Evolutionary conservation across 2,113 vertebrate genomes (phyloP).

Genomic region (Xenopus tropicalis): UCB_Xtro_10.0 CM004447.2:96484001-96484500

Average conservation of each 20-base stretch:
- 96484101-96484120: conserved; percentile 56
- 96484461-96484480: too few relatives aligned
- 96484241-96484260: not conserved
- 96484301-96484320: too few relatives aligned
- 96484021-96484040: conserved; percentile 27
- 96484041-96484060: conserved; percentile 60
- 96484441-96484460: too few relatives aligned
- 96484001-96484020: not conserved
- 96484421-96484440: too few relatives aligned
- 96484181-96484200: conserved; percentile 59
- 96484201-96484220: conserved; percentile 56
- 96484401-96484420: too few relatives aligned
- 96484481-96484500: too few relatives aligned
- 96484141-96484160: conserved; percentile 50
- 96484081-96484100: conserved; percentile 57
- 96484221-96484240: conserved; percentile 59
- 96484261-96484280: not conserved
- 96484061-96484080: conserved; percentile 63
- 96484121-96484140: conserved; percentile 55
- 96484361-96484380: too few relatives aligned
- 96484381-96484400: too few relatives aligned
- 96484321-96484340: too few relatives aligned
- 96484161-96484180: conserved; percentile 59
- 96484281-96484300: not conserved
- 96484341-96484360: too few relatives aligned